Percentiles rank a stretch among this genome's conserved stretches.
phyloP scores from a whole-genome alignment of 2,888 invertebrate genomes.

The Cecidostiba fungosa region DNA sequence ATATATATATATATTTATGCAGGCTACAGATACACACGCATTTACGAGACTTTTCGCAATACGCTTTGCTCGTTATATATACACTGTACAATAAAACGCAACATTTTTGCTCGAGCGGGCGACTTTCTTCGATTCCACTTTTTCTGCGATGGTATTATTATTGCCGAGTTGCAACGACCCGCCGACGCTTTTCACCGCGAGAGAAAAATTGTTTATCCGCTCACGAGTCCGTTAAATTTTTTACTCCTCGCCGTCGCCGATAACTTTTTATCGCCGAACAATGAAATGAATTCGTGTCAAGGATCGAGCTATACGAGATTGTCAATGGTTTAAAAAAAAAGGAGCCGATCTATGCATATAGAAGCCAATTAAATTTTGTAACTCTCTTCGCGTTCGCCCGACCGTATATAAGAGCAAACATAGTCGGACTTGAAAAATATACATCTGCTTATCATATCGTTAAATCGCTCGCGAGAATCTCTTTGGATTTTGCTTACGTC shows the following conservation, averaged over 20 bases:
- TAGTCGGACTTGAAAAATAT: neutral
- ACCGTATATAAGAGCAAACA: neutral
- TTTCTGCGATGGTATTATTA: neutral
- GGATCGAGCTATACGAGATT: conserved; percentile 44
- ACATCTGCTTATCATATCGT: conserved; percentile 31
- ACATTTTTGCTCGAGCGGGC: neutral
- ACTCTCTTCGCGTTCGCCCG: neutral
- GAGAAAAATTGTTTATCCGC: conserved; percentile 39
- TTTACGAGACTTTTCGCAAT: conserved; percentile 17
- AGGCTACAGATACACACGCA: neutral
- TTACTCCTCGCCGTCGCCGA: neutral
- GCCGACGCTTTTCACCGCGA: neutral
- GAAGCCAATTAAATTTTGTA: conserved; percentile 50
- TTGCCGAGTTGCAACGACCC: too few relatives aligned
- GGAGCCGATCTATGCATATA: neutral
- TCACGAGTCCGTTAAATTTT: conserved; percentile 9
- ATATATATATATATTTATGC: too few relatives aligned
- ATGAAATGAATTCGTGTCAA: conserved; percentile 57
- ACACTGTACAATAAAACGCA: neutral
- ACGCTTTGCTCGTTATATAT: neutral
- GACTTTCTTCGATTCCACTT: conserved; percentile 6
- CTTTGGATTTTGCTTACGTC: conserved; percentile 42
- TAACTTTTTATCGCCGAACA: conserved; percentile 54
- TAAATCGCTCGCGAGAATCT: conserved; percentile 24
- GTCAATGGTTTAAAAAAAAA: conserved; percentile 37